Percentiles rank a stretch among this genome's conserved stretches.
phyloP scores from a whole-genome alignment of 1,140 invertebrate genomes.

The Drosophila sechellia region DNA sequence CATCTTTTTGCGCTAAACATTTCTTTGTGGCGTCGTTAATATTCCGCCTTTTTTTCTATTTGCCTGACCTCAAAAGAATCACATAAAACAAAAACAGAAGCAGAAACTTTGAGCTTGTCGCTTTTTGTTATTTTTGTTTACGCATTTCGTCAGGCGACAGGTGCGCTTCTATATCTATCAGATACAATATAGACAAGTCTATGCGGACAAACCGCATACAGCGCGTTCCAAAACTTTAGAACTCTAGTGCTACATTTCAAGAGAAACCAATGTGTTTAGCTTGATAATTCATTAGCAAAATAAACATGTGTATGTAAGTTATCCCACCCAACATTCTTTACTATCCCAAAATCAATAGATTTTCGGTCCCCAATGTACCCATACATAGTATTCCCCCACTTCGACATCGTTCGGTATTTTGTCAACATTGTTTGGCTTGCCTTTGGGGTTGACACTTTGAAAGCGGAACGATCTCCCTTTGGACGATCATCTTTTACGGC shows the following conservation, averaged over 20 bases:
- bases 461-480: constrained; percentile 50
- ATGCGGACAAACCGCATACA: constrained; percentile 12
- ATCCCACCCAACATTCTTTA: too few species aligned
- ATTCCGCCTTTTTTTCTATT: constrained; percentile 32
- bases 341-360: background rate
- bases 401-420: constrained; percentile 58
- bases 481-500: constrained; percentile 57
- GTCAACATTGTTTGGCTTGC: constrained; percentile 57
- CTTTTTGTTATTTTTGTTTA: constrained; percentile 78
- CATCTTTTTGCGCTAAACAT: constrained; percentile 64
- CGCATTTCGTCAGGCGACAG: constrained; percentile 72
- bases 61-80: constrained; percentile 70
- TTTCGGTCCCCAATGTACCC: constrained; percentile 7
- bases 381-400: constrained; percentile 41
- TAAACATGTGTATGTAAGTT: too few species aligned
- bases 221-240: constrained; percentile 4
- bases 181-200: constrained; percentile 32
- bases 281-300: too few species aligned
- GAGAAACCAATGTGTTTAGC: background rate
- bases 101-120: constrained; percentile 63
- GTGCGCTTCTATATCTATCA: constrained; percentile 66
- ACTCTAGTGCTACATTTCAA: background rate
- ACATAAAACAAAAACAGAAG: constrained; percentile 32
- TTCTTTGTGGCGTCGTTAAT: constrained; percentile 77
- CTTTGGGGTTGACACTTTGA: constrained; percentile 64